Evolutionary conservation across 2,113 vertebrate species (phyloP).

Genomic region (Bostrychus sinensis): DNA sequence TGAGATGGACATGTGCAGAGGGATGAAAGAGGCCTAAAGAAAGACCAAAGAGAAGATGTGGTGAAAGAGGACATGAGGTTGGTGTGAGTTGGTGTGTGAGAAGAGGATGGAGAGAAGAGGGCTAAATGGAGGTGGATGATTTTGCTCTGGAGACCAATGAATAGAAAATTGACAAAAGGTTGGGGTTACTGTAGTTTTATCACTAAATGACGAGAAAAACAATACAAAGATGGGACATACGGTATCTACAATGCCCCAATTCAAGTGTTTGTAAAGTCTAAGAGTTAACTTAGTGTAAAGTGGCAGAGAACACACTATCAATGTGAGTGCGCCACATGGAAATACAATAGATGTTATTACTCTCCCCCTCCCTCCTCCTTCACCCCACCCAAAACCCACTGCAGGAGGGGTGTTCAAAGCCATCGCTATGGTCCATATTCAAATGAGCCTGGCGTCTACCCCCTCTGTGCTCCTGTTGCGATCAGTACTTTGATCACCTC

Average conservation of each 20-base stretch:
- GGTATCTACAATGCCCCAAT: too few relatives aligned
- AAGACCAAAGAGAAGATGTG: too few relatives aligned
- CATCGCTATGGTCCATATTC: slow-evolving; percentile 62
- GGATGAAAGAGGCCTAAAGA: too few relatives aligned
- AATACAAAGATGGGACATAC: neutral
- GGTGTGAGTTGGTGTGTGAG: too few relatives aligned
- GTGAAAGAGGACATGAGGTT: too few relatives aligned
- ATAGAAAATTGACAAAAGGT: too few relatives aligned
- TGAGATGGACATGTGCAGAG: too few relatives aligned
- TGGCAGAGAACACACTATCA: slow-evolving; percentile 39
- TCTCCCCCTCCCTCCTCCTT: slow-evolving; percentile 37
- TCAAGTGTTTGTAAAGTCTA: slow-evolving; percentile 27
- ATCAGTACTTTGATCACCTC: slow-evolving; percentile 78
- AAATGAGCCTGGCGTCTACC: slow-evolving; percentile 65
- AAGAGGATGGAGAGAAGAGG: too few relatives aligned
- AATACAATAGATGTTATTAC: slow-evolving; percentile 67
- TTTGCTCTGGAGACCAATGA: too few relatives aligned
- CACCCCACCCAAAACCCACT: slow-evolving; percentile 40
- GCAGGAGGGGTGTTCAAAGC: slow-evolving; percentile 76
- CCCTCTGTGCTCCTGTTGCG: slow-evolving; percentile 51
- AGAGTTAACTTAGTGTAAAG: slow-evolving; percentile 51
- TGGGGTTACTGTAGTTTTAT: too few relatives aligned
- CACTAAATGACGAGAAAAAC: too few relatives aligned
- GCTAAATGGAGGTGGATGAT: too few relatives aligned
- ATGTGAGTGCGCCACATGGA: slow-evolving; percentile 50